Base-by-base conservation (phyloP, 2,113 vertebrate species). In the Paedocypris sp. region DNA sequence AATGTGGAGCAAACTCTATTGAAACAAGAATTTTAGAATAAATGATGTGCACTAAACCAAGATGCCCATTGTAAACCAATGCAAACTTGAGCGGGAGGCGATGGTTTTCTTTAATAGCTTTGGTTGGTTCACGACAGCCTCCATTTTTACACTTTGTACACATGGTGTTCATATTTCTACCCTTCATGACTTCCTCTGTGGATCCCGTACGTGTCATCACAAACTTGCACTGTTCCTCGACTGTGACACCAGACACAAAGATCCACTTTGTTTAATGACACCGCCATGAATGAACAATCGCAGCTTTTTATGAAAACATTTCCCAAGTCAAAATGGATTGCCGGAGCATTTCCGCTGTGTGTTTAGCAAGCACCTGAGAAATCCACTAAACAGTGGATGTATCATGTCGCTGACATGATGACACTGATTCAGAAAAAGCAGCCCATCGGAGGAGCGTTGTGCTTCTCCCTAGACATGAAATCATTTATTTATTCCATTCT, bases 401-500 rank as follows among this genome's bases (percentile, higher is more conserved):
- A 19, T 69, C 39, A 64, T 43, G 62, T 63, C 49, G 2, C 38
- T 62, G 63, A 64, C 58, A 70, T 70, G 29, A 38, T 54, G 59
- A 43, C 50, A 64, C 19, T 31, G 53, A 64, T 68, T 62, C 54
- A 61, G 63, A 63, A 28, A 39, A 50, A 62, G 41, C 32, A 50
- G 13, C 28, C n/a, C 32, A 64, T 49, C 46, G 66, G 36, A 48
- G 23, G 11, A 16, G 43, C 28, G 6, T 16, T 4, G 25, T 39
- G 13, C 20, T 43, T 53, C 48, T 45, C 47, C 41, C 12, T 42
- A 33, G 36, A 47, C 38, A 46, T 43, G n/a, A 49, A 70, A 59
- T 51, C 29, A 64, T 72, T 59, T 72, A 72, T 63, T 69, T 64
- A 70, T 49, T 66, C 20, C 25, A 20, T 57, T 18, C 53, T 47